Evolutionary conservation across 2,888 invertebrate genomes (phyloP).

Genomic region (Scaptomyza parva): DNA sequence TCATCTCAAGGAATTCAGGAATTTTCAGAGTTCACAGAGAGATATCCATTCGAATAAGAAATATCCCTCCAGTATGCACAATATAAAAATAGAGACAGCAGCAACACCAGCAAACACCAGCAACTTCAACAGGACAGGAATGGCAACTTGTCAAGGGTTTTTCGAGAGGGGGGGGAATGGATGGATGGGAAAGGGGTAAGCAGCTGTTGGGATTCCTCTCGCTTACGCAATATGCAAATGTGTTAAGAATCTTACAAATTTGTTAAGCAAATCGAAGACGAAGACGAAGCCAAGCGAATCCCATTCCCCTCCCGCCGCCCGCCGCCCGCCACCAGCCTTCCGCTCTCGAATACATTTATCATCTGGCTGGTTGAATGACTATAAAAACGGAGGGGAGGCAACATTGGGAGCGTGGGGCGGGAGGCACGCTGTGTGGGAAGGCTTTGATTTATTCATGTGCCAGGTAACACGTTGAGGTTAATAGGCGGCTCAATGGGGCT

Average conservation of each 20-base stretch:
- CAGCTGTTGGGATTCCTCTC: constrained; percentile 37
- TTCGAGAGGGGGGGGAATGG: neutral
- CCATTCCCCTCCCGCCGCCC: too few relatives aligned
- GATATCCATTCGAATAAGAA: constrained; percentile 46
- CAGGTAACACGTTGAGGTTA: constrained; percentile 73
- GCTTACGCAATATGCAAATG: constrained; percentile 79
- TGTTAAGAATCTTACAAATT: constrained; percentile 79
- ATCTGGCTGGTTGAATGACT: constrained; percentile 53
- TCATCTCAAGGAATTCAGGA: constrained; percentile 56
- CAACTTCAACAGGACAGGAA: neutral
- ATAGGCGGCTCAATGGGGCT: constrained; percentile 67
- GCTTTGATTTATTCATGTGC: constrained; percentile 76
- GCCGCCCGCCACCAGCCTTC: constrained; percentile 1
- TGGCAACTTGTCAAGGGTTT: neutral
- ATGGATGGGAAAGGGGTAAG: too few relatives aligned
- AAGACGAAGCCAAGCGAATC: constrained; percentile 40
- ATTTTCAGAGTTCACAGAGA: constrained; percentile 40
- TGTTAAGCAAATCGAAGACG: constrained; percentile 80
- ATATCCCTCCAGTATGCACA: constrained; percentile 30
- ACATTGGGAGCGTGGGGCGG: neutral
- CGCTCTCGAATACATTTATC: constrained; percentile 68
- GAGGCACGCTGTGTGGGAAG: constrained; percentile 40
- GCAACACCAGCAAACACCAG: constrained; percentile 7
- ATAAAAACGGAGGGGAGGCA: constrained; percentile 7
- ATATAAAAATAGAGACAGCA: constrained; percentile 46